Evolutionary conservation across 2,888 invertebrate genomes (phyloP).

Genomic region (Mesopsocus fuscifrons): DNA sequence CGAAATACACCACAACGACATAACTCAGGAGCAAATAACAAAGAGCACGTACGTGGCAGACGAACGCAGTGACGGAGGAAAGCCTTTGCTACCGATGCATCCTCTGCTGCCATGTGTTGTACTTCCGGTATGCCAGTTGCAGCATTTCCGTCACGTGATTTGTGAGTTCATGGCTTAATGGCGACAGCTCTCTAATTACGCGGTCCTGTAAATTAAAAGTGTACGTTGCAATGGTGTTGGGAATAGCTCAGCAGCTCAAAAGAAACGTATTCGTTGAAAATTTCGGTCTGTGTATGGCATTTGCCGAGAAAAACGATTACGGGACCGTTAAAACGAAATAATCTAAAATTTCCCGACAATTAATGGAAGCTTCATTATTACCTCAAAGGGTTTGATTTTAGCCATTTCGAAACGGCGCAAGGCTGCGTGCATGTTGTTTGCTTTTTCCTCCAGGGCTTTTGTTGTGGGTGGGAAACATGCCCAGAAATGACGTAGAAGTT

Average conservation of each 20-base stretch:
- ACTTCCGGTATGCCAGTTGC: slow-evolving; percentile 69
- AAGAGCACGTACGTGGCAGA: neutral
- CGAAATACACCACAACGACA: neutral
- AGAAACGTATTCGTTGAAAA: too few relatives aligned
- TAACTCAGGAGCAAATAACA: neutral
- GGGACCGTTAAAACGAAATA: slow-evolving; percentile 11
- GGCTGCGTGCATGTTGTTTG: slow-evolving; percentile 76
- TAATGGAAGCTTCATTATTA: slow-evolving; percentile 21
- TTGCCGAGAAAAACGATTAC: too few relatives aligned
- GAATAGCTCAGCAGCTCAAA: too few relatives aligned
- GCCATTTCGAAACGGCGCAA: slow-evolving; percentile 72
- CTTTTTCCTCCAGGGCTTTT: slow-evolving; percentile 53
- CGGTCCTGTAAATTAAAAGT: slow-evolving; percentile 46
- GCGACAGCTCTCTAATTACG: slow-evolving; percentile 60
- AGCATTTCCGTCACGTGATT: slow-evolving; percentile 76
- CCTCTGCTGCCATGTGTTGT: slow-evolving; percentile 66
- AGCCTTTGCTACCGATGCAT: slow-evolving; percentile 6
- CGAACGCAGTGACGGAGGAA: neutral
- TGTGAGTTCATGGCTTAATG: slow-evolving; percentile 59
- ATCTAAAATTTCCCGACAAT: slow-evolving; percentile 9
- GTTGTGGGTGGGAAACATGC: slow-evolving; percentile 71
- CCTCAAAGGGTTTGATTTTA: slow-evolving; percentile 71
- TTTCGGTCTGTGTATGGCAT: too few relatives aligned
- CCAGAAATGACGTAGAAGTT: slow-evolving; percentile 90
- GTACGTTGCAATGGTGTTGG: too few relatives aligned